Conservation (phyloP, 2,113 vertebrate genomes). For the Engraulis encrasicolus region DNA sequence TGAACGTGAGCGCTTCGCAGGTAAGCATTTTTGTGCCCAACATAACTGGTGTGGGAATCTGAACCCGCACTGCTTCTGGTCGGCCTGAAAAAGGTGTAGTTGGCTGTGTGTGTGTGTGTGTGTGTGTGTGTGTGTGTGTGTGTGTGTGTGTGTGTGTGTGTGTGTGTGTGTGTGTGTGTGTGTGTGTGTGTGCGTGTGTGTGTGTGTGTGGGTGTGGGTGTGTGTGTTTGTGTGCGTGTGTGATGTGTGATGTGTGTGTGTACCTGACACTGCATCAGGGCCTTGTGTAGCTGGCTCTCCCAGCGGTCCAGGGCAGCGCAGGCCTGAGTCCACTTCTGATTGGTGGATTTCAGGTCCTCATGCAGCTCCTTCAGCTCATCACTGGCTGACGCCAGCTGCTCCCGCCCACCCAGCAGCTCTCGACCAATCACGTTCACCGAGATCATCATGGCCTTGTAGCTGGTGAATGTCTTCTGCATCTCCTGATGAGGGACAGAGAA, state of each 20-base stretch:
- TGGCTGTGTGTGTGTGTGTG: too few species aligned
- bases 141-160: neutral
- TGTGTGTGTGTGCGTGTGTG: neutral
- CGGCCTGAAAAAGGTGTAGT: too few species aligned
- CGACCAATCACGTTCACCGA: conserved; percentile 80
- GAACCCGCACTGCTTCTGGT: too few species aligned
- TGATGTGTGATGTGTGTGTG: neutral
- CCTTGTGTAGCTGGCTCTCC: conserved; percentile 76
- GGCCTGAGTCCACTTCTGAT: conserved; percentile 82
- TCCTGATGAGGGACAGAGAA: conserved; percentile 70
- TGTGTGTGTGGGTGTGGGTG: neutral
- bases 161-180: neutral
- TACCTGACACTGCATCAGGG: conserved; percentile 88
- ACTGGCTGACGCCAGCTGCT: conserved; percentile 72
- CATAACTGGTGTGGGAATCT: too few species aligned
- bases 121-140: neutral
- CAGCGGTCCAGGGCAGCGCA: conserved; percentile 75
- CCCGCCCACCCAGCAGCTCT: conserved; percentile 72
- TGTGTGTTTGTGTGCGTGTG: neutral
- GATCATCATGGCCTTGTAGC: conserved; percentile 85
- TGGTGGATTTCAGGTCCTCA: conserved; percentile 75
- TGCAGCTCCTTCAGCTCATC: conserved; percentile 77
- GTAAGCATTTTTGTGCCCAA: too few species aligned
- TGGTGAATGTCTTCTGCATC: conserved; percentile 80
- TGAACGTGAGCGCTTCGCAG: too few species aligned